Evolutionary conservation across 2,797 vertebrate genomes (phyloP), one percentile per base, ranked within the genome.

Genomic region (Valencia hispanica): DNA sequence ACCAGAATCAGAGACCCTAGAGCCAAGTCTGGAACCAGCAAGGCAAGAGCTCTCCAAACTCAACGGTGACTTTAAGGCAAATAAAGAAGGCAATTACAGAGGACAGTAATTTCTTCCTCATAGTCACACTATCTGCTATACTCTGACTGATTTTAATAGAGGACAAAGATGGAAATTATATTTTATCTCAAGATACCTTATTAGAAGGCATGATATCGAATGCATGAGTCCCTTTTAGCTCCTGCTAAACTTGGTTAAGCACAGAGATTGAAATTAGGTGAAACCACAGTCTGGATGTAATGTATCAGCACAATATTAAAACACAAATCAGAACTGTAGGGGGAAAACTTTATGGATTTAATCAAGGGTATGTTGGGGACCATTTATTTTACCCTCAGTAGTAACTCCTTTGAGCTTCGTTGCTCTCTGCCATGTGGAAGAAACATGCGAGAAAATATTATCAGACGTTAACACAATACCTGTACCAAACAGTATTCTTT

Each of bases 21-120:
- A 91, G 88, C 80, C 77, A 84, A 81, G 88, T 87, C 85, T 82
- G 65, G 78, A 86, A 88, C 87, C 68, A 85, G 80, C 79, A 85
- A 59, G 71, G 85, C 84, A 82, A 89, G 82, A 77, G 80, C 88
- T 90, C 71, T 82, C 78, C 86, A 74, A 88, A 84, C 77, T 82
- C 74, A 59, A 81, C 74, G 82, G 63, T 78, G 82, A 85, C 84
- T 88, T 87, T 78, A 79, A 85, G 79, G 81, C 73, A 78, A 47
- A 51, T 48, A 76, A 74, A 82, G 75, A 74, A 73, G 78, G 84
- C 74, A 88, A 84, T 88, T 86, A 86, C 36, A 70, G 77, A 78
- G 72, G 73, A 57, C 69, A 70, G 59, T 30, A 43, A n/a, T 51
- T 74, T 79, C 50, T 74, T 59, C 86, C 47, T 75, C 53, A 80